phyloP scores from a whole-genome alignment of 2,797 vertebrate species.

The Lycodopsis pacificus region DNA sequence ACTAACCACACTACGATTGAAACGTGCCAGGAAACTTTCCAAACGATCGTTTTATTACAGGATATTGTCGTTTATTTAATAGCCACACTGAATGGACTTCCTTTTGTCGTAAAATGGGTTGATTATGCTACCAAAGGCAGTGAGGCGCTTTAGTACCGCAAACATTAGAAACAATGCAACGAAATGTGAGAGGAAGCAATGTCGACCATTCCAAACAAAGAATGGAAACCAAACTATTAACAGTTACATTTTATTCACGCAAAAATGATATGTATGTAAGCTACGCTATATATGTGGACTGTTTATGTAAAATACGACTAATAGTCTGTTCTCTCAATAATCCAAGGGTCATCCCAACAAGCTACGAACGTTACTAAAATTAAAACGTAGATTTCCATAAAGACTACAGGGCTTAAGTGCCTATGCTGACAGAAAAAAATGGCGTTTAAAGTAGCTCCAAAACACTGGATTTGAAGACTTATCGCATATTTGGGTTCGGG shows the following conservation, averaged over 20 bases:
- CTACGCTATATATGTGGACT: no score
- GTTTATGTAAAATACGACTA: neutral
- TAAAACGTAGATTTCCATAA: neutral
- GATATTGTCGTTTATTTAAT: neutral
- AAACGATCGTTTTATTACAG: fast-evolving
- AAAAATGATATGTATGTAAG: neutral
- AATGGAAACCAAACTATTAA: slow-evolving; percentile 1
- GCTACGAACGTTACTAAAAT: neutral
- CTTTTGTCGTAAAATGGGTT: neutral
- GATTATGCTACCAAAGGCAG: neutral
- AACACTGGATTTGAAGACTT: fast-evolving
- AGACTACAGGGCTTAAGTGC: neutral
- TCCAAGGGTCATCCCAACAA: neutral
- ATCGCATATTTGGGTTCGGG: fast-evolving
- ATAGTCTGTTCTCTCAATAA: no score
- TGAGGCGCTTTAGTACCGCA: slow-evolving; percentile 8
- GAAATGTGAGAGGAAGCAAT: neutral
- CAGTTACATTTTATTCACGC: slow-evolving; percentile 32
- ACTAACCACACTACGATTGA: fast-evolving
- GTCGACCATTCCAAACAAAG: neutral
- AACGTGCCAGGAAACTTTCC: neutral
- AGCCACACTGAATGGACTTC: fast-evolving
- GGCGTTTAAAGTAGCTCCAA: neutral
- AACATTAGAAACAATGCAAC: neutral
- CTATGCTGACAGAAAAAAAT: neutral